Base-by-base conservation (phyloP, 35 echinoderm and acorn worm species). In the Strongylocentrotus purpuratus region DNA sequence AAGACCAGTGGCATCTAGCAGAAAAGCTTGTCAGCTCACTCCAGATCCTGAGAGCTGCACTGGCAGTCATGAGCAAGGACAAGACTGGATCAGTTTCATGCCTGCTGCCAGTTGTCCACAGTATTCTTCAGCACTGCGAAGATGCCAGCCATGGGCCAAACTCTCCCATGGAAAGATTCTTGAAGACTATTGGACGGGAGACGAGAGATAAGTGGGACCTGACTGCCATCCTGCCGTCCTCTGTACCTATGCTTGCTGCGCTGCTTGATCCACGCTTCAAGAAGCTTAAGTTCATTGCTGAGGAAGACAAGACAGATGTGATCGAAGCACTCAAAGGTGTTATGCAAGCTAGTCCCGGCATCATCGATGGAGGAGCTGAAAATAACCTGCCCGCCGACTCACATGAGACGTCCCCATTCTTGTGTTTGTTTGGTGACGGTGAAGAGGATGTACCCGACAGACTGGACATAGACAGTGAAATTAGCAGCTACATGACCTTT, bases 111-210 rank as follows among this genome's bases (percentile, higher is more conserved):
- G 91, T 93, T 4, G 91, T 93, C n/a, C 91, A 93, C 46, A 93
- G 91, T 46, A 93, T 93, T 93, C 91, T 93, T 13, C 91, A 93
- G 47, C 91, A 93, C 48, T 93, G 91, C 12, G 91, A 93, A 32
- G 91, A 93, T 93, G 10, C 48, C 46, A 50, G 46, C 31, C 45
- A 93, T 93, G 91, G 31, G 33, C 32, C 45, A 31, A 93, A 93
- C 46, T 58, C 45, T 22, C 91, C 91, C 17, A 47, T 93, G 91
- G 91, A 93, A 31, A 93, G 46, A 14, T 93, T 93, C 48, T 46
- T 93, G 46, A 93, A 58, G 91, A 93, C 91, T n/a, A 93, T 93
- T 12, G 91, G 91, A n/a, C 2, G 46, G 48, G 91, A 93, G 48
- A 93, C 91, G 31, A 33, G 91, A 32, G 48, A 58, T 7, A 93